These are phyloP conservation scores for Serranus cabrilla DNA, from an alignment of 2,797 vertebrate species.

Conservation along the genomic window DNA sequence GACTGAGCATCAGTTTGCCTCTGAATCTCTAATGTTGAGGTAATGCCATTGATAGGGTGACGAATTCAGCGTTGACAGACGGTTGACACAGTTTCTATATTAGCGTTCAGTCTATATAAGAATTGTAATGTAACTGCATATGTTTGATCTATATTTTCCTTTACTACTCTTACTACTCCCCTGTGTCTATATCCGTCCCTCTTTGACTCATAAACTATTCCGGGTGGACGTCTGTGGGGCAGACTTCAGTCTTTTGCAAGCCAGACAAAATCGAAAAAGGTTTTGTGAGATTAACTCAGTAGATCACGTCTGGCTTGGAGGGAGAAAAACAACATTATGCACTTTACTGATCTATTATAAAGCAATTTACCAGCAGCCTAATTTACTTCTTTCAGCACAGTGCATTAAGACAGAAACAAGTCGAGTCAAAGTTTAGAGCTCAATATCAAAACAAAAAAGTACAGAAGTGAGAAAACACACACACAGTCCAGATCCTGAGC, in stretches of 20 bases:
- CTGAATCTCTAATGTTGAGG: neutral
- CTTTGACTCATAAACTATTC: conserved; percentile 42
- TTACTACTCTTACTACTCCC: conserved; percentile 29
- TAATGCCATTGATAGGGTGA: conserved; percentile 2
- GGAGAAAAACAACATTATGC: conserved; percentile 46
- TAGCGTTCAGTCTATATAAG: conserved; percentile 19
- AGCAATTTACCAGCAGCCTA: conserved; percentile 40
- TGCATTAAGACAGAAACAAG: conserved; percentile 31
- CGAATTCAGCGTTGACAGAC: conserved; percentile 38
- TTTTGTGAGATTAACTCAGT: conserved; percentile 49
- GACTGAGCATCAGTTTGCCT: neutral
- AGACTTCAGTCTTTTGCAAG: conserved; percentile 27
- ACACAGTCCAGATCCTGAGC: too few species aligned
- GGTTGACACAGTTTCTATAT: conserved; percentile 40
- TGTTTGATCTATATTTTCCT: conserved; percentile 51
- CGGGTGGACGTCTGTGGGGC: conserved; percentile 23
- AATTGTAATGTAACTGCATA: conserved; percentile 28
- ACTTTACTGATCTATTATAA: conserved; percentile 57
- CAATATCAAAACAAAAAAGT: too few species aligned
- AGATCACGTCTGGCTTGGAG: conserved; percentile 50
- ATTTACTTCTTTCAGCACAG: conserved; percentile 39
- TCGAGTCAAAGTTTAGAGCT: too few species aligned
- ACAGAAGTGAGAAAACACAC: too few species aligned
- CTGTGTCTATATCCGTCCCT: conserved; percentile 42
- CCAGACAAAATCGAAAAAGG: conserved; percentile 50